These are phyloP conservation scores for Cryptocheilus praepositus DNA, from an alignment of 2,888 invertebrate genomes.

Conservation along the genomic window DNA sequence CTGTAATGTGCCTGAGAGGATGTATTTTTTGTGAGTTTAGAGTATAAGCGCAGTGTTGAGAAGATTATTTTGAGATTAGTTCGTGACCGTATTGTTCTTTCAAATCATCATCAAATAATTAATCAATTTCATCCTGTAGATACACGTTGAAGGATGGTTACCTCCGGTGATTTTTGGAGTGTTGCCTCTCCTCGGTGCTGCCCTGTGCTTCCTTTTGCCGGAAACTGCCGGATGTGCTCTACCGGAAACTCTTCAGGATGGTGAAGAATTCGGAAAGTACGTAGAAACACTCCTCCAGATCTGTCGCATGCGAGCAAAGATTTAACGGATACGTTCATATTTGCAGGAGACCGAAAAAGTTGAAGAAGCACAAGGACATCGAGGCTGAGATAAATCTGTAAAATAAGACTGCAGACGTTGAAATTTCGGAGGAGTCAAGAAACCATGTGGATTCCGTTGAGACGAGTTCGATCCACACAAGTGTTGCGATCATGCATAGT, in stretches of 20 bases:
- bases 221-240: slow-evolving; percentile 86
- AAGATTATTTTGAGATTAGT: no score
- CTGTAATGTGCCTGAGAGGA: no score
- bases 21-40: no score
- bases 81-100: slow-evolving; percentile 3
- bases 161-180: slow-evolving; percentile 86
- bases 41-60: no score
- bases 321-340: neutral
- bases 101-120: no score
- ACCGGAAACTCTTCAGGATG: slow-evolving; percentile 88
- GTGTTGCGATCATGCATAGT: slow-evolving; percentile 54
- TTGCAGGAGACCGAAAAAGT: slow-evolving; percentile 42
- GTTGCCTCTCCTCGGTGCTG: slow-evolving; percentile 82
- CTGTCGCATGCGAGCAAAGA: neutral
- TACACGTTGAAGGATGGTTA: slow-evolving; percentile 77
- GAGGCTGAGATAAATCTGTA: slow-evolving; percentile 61
- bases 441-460: neutral
- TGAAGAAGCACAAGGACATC: slow-evolving; percentile 43
- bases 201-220: slow-evolving; percentile 82
- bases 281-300: slow-evolving; percentile 25
- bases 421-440: neutral
- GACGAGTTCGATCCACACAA: neutral
- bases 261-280: slow-evolving; percentile 80
- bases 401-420: slow-evolving; percentile 21
- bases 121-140: slow-evolving; percentile 48